Base-by-base conservation (phyloP, 2,797 vertebrate genomes). In the Esox masquinongy region DNA sequence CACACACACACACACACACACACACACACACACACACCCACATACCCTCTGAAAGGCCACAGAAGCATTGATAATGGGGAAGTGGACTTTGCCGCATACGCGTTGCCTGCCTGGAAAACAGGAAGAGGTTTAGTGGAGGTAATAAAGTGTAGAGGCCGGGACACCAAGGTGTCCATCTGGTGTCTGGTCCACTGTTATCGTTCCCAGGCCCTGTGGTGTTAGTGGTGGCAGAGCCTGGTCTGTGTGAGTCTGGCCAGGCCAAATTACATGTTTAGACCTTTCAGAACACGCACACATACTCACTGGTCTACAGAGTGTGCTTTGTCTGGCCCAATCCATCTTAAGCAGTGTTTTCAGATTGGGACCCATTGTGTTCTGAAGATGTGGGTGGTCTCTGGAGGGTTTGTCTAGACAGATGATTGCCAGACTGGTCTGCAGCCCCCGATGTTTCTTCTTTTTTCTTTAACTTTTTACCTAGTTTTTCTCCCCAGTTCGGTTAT, bases 41-140 rank as follows among this genome's bases (percentile, higher is more conserved):
- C 12, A 16, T 29, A 16, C 70, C 51, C 24, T 53, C 3, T 26
- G 39, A 50, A 17, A 24, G 49, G 39, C 19, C 47, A 17, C 43
- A 50, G 53, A 22, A 22, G n/a, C 22, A 50, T 36, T 31, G 29
- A 3, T 50, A 7, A 16, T 36, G 17, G 34, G 66, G 26, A 39
- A 71, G 16, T 61, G 56, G 31, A 63, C 50, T 51, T 61, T 9
- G 50, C 17, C 11, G 70, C 12, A 34, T 61, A 34, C 19, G 53
- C 8, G 53, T 56, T 7, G n/a, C 53, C 19, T 56, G n/a, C 22
- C 51, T 26, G 50, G n/a, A 4, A 47, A 49, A 69, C 51, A 69
- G 70, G 75, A 77, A 77, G 76, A 14, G 61, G 43, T 53, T 72
- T 66, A 67, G 49, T 36, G 49, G 16, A 51, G 70, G 47, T 72